Base-by-base conservation (phyloP, 1,140 invertebrate genomes). In the Eumaeus atala region DNA sequence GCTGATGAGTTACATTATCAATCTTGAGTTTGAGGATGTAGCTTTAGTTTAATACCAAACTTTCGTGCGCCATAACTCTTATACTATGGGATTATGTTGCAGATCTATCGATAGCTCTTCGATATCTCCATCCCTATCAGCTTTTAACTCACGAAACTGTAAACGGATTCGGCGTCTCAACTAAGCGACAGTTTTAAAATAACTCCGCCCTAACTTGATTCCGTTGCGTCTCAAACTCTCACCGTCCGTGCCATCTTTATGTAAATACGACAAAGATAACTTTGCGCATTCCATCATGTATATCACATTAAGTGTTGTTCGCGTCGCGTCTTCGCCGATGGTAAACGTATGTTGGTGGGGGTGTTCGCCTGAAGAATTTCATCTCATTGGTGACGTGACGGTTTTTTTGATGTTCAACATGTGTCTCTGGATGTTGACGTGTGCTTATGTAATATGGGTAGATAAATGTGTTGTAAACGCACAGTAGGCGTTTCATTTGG, bases 131-230 rank as follows among this genome's bases (percentile, higher is more conserved):
- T 58, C 72, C 36, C 67, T 78, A 74, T 44, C 47, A 56, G n/a
- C n/a, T 3, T 28, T 6, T 28, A 72, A 69, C 62, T 74, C 64
- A 64, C 62, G 66, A 72, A 83, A 78, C 71, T 83, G 59, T 80
- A 83, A 84, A 75, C 82, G 82, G 79, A 84, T 86, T 84, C 79
- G 76, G 77, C 81, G 82, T 87, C 82, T 85, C 78, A 83, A 86
- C 83, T 81, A 76, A 80, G 73, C 77, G 81, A 83, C 79, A 85
- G 77, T 85, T 85, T 84, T 83, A 84, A 85, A 85, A 73, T 82
- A 75, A 71, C 77, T 68, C 72, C 75, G 52, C 66, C 67, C 68
- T 85, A 85, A 85, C 80, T 85, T 81, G 73, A 85, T 85, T 85
- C 75, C 63, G 66, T 78, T 77, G 70, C 67, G 72, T 59, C 64